These are phyloP conservation scores for Sinelater perroti DNA, from an alignment of 2,888 invertebrate species.

Conservation along the genomic window DNA sequence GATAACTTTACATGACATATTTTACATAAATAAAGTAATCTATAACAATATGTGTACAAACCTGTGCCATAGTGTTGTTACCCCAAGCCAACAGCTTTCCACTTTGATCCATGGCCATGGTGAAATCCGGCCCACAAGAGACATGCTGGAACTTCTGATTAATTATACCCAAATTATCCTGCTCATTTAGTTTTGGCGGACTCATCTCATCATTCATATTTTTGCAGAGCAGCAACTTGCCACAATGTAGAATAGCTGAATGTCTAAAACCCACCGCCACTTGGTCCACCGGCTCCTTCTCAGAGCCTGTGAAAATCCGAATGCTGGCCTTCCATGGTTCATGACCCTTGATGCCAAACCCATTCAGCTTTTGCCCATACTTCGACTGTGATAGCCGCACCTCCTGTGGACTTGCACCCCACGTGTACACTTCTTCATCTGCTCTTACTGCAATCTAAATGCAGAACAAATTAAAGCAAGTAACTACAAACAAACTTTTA, in stretches of 20 bases:
- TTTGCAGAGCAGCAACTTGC: constrained; percentile 75
- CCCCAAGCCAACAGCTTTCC: constrained; percentile 81
- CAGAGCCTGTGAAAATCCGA: constrained; percentile 54
- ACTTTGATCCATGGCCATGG: constrained; percentile 71
- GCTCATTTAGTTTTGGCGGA: constrained; percentile 66
- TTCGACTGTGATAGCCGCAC: constrained; percentile 69
- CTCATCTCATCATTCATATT: constrained; percentile 92
- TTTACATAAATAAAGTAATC: no score
- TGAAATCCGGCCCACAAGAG: constrained; percentile 81
- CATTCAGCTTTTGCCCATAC: constrained; percentile 45
- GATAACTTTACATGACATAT: no score
- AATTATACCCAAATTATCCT: constrained; percentile 52
- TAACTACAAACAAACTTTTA: no score
- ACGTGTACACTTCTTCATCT: constrained; percentile 73
- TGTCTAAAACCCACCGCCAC: constrained; percentile 83
- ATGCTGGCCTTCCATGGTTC: constrained; percentile 56
- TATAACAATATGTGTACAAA: no score
- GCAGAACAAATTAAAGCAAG: not conserved
- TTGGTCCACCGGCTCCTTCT: constrained; percentile 46
- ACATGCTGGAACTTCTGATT: constrained; percentile 60
- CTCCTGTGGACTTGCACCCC: constrained; percentile 82
- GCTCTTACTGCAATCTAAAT: constrained; percentile 72
- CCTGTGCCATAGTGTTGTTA: constrained; percentile 73
- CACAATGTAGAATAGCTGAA: constrained; percentile 62
- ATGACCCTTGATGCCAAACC: constrained; percentile 41